Conservation (phyloP, 2,797 vertebrate species). For the Tapirus indicus region DNA sequence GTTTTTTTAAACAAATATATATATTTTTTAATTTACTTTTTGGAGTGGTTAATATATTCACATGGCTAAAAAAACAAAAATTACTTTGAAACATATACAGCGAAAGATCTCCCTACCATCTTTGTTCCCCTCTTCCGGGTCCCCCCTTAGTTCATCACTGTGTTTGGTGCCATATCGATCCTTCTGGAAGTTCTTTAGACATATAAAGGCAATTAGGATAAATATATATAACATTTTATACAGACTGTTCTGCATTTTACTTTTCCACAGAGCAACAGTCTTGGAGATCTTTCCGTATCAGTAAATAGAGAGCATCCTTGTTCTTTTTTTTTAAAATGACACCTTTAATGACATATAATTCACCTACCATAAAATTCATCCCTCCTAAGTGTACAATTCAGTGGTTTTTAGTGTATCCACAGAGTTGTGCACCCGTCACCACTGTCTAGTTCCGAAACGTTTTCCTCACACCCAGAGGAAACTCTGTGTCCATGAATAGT, state of each 20-base stretch:
- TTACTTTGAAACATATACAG: background rate
- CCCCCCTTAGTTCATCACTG: background rate
- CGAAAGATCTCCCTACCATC: background rate
- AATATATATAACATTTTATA: background rate
- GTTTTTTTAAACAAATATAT: no score
- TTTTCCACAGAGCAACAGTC: background rate
- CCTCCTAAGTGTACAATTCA: background rate
- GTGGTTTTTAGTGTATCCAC: background rate
- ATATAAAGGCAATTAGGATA: no score
- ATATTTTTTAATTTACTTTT: background rate
- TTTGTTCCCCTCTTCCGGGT: background rate
- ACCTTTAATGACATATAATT: background rate
- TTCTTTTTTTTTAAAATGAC: no score
- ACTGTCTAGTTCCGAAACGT: background rate
- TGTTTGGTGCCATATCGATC: accelerated
- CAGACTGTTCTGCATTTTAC: background rate
- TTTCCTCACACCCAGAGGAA: background rate
- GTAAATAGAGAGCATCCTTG: background rate
- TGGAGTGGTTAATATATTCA: background rate
- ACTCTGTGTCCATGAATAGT: background rate
- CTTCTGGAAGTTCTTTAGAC: background rate
- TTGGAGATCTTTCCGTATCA: background rate
- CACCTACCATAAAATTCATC: background rate
- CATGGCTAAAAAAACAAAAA: background rate
- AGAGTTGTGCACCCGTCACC: background rate